Base-by-base conservation (phyloP, 2,797 vertebrate genomes). In the Manis pentadactyla region DNA sequence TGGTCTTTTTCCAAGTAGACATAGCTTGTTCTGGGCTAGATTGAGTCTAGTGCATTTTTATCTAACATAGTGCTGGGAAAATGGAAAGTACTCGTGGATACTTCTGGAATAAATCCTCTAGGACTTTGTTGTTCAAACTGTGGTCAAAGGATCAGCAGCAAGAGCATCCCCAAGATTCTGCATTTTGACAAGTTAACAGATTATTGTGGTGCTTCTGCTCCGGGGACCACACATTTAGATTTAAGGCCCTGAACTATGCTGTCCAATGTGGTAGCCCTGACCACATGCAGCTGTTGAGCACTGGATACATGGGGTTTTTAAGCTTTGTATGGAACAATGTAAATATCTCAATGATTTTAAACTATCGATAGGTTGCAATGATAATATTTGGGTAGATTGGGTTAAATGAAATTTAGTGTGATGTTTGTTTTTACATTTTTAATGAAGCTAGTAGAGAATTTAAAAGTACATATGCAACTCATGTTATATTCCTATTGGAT, bases 361-460 rank as follows among this genome's bases (percentile, higher is more conserved):
- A 83, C 46, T 46, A 9, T 46, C 10, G 46, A 46, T 10, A 46
- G 46, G 46, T 81, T 89, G 10, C 5, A 68, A 2, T 81, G 63
- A 89, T 46, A 92, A 39, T 83, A 66, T 88, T 90, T 83, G 23
- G 53, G 64, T 92, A 55, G 8, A 82, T 17, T 74, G 23, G 42
- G 25, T 79, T 86, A 87, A 74, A 64, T 85, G 73, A 93, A 82
- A 73, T 91, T 27, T 29, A 59, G 42, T 83, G 37, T 71, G 74
- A 59, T 4, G 68, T 64, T 90, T 77, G 84, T 93, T 86, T 88
- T 78, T 39, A 91, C 10, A 66, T 73, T 90, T 95, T 86, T 88
- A 90, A 78, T 81, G 59, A 95, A 68, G 31, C 31, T 94, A 82
- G 25, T 87, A 84, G 75, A 81, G 63, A 97, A 81, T n/a, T 61